These are phyloP conservation scores for Urechis unicinctus DNA, from an alignment of 2,888 invertebrate genomes.

Conservation along the genomic window DNA sequence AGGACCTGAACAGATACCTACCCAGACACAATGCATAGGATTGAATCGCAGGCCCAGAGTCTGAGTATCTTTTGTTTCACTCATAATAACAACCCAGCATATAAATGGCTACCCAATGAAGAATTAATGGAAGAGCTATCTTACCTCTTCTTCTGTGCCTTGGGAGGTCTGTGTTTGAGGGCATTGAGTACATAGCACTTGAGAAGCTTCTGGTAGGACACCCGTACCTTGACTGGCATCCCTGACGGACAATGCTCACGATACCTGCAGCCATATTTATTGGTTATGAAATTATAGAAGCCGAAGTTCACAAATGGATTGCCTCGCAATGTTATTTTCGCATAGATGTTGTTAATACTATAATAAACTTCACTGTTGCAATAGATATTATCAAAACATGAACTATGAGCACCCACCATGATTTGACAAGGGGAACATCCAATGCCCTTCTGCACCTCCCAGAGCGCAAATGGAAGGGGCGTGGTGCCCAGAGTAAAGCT, in stretches of 20 bases:
- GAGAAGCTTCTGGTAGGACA: slow-evolving; percentile 96
- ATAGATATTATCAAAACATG: neutral
- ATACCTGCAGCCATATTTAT: slow-evolving; percentile 11
- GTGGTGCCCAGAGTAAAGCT: slow-evolving; percentile 91
- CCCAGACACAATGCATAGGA: neutral
- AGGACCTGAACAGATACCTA: slow-evolving; percentile 87
- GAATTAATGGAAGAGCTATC: neutral
- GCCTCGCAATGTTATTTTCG: too few species aligned
- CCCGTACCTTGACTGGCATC: slow-evolving; percentile 92
- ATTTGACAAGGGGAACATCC: slow-evolving; percentile 94
- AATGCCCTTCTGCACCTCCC: slow-evolving; percentile 88
- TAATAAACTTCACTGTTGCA: neutral
- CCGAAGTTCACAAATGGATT: neutral
- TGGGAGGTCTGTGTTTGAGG: slow-evolving; percentile 92
- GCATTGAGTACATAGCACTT: slow-evolving; percentile 98
- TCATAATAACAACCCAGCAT: neutral
- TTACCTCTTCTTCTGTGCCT: slow-evolving; percentile 92
- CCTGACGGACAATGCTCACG: slow-evolving; percentile 24
- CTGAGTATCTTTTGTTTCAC: too few species aligned
- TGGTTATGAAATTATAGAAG: neutral
- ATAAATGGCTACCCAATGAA: neutral
- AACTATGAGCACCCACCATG: slow-evolving; percentile 66
- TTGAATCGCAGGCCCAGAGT: too few species aligned
- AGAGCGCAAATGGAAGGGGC: slow-evolving; percentile 95
- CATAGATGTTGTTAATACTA: too few species aligned